phyloP scores from a whole-genome alignment of 1,140 invertebrate species.

The Drosophila parabipectinata region DNA sequence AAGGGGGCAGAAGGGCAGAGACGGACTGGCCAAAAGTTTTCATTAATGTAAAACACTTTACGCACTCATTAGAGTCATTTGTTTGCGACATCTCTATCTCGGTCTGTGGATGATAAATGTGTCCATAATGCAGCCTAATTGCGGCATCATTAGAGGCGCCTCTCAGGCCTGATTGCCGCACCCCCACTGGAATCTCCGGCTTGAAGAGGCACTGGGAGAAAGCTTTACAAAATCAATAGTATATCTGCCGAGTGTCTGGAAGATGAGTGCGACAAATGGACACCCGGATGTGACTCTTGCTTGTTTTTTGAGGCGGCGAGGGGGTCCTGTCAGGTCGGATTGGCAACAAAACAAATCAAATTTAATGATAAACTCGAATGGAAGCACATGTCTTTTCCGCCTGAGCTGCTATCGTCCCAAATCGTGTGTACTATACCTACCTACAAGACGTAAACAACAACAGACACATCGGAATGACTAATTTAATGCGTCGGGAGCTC shows the following conservation, averaged over 20 bases:
- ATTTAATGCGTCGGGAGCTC: conserved; percentile 53
- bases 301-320: conserved; percentile 10
- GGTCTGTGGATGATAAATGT: conserved; percentile 61
- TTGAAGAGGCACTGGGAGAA: conserved; percentile 29
- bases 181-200: conserved; percentile 6
- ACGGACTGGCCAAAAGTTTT: conserved; percentile 39
- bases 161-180: conserved; percentile 43
- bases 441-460: conserved; percentile 39
- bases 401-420: conserved; percentile 35
- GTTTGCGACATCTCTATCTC: conserved; percentile 46
- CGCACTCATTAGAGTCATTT: conserved; percentile 50
- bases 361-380: conserved; percentile 77
- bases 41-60: conserved; percentile 53
- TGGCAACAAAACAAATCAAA: conserved; percentile 76
- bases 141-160: conserved; percentile 61
- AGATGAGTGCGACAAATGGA: conserved; percentile 30
- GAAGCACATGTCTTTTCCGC: conserved; percentile 72
- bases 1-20: background rate
- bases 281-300: conserved; percentile 32
- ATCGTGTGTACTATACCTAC: conserved; percentile 1
- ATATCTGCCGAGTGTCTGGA: conserved; percentile 4
- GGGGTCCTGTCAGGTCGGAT: conserved; percentile 35
- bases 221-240: background rate
- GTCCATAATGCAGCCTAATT: conserved; percentile 75
- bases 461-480: conserved; percentile 58